Base-by-base conservation (phyloP, 2,113 vertebrate species). In the Nannobrachium achirus region DNA sequence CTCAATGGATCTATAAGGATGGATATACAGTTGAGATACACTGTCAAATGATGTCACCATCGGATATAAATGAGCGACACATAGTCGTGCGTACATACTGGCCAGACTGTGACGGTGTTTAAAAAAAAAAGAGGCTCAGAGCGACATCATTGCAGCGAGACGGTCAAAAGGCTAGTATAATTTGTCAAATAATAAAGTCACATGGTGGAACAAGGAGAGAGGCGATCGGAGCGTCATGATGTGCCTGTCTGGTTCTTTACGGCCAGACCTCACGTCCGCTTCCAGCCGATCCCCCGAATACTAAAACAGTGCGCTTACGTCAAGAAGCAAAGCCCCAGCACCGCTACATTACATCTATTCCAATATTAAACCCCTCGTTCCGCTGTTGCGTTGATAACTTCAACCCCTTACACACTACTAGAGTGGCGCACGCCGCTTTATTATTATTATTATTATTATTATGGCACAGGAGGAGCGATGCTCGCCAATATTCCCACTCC, bases 231-330 rank as follows among this genome's bases (percentile, higher is more conserved):
- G 75, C 83, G 86, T 89, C 88, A 85, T 75, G 56, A 33, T 33
- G 6, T 66, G 72, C 3, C 73, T 78, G 89, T 87, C 86, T 89
- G 89, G 78, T 76, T 88, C 67, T 78, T 73, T 74, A 84, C 72
- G 77, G 74, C 73, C 87, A 89, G 86, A 90, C 89, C 86, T 89
- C 89, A 89, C 89, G 86, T 91, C 84, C 83, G 79, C 73, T 52
- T 76, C 67, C 77, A 68, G 87, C n/a, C 82, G 77, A 80, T 85
- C 91, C 69, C 81, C 83, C 57, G 88, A 80, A 92, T 90, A 91
- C 89, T 89, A 87, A 89, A 88, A 78, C 85, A 86, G 76, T n/a
- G 76, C 82, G 73, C 59, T 81, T 85, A 89, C 88, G 90, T 92
- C 90, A 91, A 92, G 76, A 33, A 33, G 25, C n/a, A n/a, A n/a